Base-by-base conservation (phyloP, 2,797 vertebrate species). In the Borostomias antarcticus region DNA sequence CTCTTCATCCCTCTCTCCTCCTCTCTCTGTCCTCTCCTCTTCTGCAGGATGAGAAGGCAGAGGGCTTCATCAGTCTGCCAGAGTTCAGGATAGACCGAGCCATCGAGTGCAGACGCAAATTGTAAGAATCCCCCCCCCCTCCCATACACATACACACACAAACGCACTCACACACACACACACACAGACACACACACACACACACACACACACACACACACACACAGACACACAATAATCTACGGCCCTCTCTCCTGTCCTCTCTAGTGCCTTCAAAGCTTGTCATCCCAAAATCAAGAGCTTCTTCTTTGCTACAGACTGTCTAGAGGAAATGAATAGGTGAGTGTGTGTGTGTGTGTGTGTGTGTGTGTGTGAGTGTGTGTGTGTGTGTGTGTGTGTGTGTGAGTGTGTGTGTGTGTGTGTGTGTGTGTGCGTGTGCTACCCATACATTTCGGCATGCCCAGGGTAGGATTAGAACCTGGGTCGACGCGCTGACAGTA, bases 201-300 rank as follows among this genome's bases (percentile, higher is more conserved):
- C 35, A 57, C 53, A 59, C 47, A 32, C 59, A 21, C 1, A 13
- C 37, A 51, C 70, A 70, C 67, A 62, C 69, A 73, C 70, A 23
- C 6, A 37, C 47, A 59, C 1, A 13, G 1, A 52, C 40, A 57
- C 29, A 15, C 10, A 5, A 74, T 87, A 77, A 86, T 86, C 79
- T 75, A 64, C 69, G 68, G 69, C 57, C 74, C 23, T 79, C 74
- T 80, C 64, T 70, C 70, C 71, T 78, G 51, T 71, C 72, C 62
- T 73, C 73, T 83, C 13, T 73, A 97, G 95, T 70, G 94, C 94
- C 87, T 97, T 97, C 90, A 95, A 95, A 94, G 95, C 94, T 56
- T 96, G 94, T 74, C 95, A 97, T 84, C 94, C 95, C 73, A 95
- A 95, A 93, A 94, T 96, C 86, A 96, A 96, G 92, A 95, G 93